A percentile compares a stretch with the other conserved stretches of the same genome.
Conservation (phyloP, 92 coral and sea anemone genomes). For the Zoanthus gigantus region DNA sequence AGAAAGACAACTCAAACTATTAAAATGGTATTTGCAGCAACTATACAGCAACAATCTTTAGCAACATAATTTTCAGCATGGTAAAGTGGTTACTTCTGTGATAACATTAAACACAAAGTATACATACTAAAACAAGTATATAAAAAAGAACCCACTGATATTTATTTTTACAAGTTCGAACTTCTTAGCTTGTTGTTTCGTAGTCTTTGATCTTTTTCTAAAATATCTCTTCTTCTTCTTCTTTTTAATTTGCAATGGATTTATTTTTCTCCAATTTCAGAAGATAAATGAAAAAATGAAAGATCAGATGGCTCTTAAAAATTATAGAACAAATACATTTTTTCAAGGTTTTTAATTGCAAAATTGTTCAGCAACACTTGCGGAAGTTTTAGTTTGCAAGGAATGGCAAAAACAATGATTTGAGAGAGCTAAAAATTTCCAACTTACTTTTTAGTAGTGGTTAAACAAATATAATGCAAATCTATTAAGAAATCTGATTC, state of each 20-base stretch:
- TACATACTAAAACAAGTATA: neutral
- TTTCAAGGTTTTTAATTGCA: neutral
- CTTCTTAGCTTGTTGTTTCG: neutral
- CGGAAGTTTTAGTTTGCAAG: neutral
- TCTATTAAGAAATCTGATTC: conserved; percentile 9
- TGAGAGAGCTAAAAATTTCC: neutral
- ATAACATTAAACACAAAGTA: neutral
- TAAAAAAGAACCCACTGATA: neutral
- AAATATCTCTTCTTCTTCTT: neutral
- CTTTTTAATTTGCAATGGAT: neutral
- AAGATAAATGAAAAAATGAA: neutral
- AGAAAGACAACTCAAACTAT: neutral
- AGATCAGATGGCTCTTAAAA: neutral
- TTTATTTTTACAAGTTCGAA: neutral
- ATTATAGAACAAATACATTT: neutral
- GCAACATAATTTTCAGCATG: neutral
- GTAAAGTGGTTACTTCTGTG: neutral
- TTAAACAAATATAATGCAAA: neutral
- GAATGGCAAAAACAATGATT: neutral
- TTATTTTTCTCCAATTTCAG: neutral
- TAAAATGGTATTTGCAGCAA: neutral
- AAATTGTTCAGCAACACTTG: neutral
- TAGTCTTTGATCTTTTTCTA: conserved; percentile 3
- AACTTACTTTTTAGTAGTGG: neutral
- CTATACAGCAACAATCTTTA: neutral